A percentile compares a stretch with the other conserved stretches of the same genome.
Conservation (phyloP, 2,888 invertebrate genomes). For the Oscheius sp. region DNA sequence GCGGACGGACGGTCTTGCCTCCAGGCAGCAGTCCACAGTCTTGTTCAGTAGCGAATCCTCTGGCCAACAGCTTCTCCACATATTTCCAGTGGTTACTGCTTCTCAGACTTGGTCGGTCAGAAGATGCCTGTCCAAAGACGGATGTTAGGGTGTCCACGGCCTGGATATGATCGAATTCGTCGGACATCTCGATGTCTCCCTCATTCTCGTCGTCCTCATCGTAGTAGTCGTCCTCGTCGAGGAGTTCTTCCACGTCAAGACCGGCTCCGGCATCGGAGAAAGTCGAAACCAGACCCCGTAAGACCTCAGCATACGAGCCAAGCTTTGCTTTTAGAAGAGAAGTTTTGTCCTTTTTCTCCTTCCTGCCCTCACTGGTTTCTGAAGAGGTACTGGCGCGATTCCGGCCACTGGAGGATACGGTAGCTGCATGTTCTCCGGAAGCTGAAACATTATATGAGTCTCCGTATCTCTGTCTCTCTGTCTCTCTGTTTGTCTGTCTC, state of each 20-base stretch:
- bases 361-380: constrained; percentile 7
- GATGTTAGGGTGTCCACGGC: constrained; percentile 54
- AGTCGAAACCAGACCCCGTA: constrained; percentile 44
- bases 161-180: constrained; percentile 39
- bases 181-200: constrained; percentile 55
- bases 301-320: constrained; percentile 52
- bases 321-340: constrained; percentile 44
- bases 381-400: constrained; percentile 21
- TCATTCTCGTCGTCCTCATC: constrained; percentile 63
- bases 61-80: constrained; percentile 31
- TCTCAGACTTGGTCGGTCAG: constrained; percentile 38
- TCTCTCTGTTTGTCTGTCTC: constrained; percentile 9
- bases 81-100: constrained; percentile 34
- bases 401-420: not conserved
- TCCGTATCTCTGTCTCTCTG: not conserved
- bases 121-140: constrained; percentile 38
- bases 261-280: constrained; percentile 21
- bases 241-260: constrained; percentile 55
- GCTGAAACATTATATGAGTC: not conserved
- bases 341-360: constrained; percentile 43
- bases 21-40: not conserved
- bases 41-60: constrained; percentile 23
- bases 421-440: not conserved
- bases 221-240: constrained; percentile 60
- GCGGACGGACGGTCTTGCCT: constrained; percentile 79